Evolutionary conservation across 2,113 vertebrate species (phyloP), one percentile per base, ranked within the genome.

Genomic region (Melanostigma gelatinosum): DNA sequence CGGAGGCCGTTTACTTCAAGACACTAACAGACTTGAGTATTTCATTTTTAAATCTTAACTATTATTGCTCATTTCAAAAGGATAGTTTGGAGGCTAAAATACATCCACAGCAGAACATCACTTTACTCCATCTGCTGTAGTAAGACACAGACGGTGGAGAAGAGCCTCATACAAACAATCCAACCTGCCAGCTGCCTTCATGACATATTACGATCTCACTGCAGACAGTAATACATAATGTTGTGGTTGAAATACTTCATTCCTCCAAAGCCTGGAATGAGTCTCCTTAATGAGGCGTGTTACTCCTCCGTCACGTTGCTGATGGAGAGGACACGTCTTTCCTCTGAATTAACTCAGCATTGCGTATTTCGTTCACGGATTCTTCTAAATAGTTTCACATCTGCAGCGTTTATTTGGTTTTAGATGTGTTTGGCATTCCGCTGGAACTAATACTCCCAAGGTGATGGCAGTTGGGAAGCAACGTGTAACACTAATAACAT

Each of bases 351-450:
- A 20, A 55, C 62, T 42, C 36, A 4, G 38, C 8, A 22, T 65
- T 22, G 46, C 61, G 40, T 24, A 24, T 83, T 72, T 60, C 34
- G 34, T 34, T 34, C 6, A 54, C 38, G 65, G 42, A 65, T 82
- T 40, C 65, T 2, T 18, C 60, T 8, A 20, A 66, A 36, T 5
- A 2, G 0, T 11, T 42, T 65, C 67, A 52, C 77, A 75, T 72
- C 80, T 83, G 64, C 27, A n/a, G 18, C 62, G 69, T 80, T 83
- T 72, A 71, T 72, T 64, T 64, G 61, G 2, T 32, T 85, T 76
- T 58, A 16, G 52, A 57, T 8, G 24, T 66, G 72, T 18, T 1
- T 0, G 6, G 29, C 15, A 4, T 24, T 69, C 15, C n/a, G 46
- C 42, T 79, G 50, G 32, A 77, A 55, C n/a, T 29, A 10, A 85